Conservation (phyloP, 53 echinoderm and acorn worm species). For the Paracentrotus lividus region DNA sequence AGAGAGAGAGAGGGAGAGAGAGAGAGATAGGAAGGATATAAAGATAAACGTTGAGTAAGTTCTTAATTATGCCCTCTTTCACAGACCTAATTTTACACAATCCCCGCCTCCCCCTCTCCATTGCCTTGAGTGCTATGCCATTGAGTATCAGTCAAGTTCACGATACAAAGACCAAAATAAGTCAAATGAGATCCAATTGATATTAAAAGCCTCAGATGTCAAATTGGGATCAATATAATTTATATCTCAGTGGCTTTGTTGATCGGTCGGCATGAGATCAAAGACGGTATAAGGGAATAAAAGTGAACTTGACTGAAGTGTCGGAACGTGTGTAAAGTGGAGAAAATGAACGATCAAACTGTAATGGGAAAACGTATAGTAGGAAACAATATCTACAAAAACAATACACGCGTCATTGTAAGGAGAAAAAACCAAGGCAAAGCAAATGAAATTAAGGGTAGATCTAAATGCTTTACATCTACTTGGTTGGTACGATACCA, state of each 20-base stretch:
- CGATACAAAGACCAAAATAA: not conserved
- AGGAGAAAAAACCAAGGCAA: no score
- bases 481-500: no score
- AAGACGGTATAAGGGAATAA: not conserved
- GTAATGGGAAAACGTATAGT: no score
- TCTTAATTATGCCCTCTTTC: not conserved
- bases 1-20: not conserved
- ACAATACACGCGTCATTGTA: no score
- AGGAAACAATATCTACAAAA: no score
- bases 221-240: not conserved
- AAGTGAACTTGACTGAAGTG: not conserved
- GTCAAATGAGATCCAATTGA: not conserved
- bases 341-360: not conserved
- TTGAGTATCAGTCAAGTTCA: not conserved
- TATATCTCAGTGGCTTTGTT: not conserved
- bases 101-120: no score
- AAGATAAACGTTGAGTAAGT: not conserved
- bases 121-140: no score
- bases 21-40: not conserved
- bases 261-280: conserved; percentile 24
- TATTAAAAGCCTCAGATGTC: not conserved
- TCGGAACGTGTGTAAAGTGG: not conserved
- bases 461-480: no score
- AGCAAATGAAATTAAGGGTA: no score
- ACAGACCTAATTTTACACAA: no score